Base-by-base conservation (phyloP, 2,888 invertebrate species). In the Nomada ferruginata region DNA sequence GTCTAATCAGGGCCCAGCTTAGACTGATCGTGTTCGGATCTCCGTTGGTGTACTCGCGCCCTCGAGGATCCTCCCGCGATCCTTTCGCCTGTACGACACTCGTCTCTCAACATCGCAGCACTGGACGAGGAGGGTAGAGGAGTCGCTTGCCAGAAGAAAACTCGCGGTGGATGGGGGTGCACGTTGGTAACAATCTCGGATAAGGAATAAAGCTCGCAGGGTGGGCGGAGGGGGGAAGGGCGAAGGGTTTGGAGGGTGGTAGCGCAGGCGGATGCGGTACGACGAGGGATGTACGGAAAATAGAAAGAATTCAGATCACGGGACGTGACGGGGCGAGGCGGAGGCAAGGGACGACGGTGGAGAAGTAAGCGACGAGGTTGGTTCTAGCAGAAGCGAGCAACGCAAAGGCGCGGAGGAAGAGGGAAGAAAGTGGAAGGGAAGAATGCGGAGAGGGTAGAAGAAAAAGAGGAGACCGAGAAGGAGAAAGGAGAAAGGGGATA, bases 231-330 rank as follows among this genome's bases (percentile, higher is more conserved):
- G 74, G 76, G 68, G 63, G 66, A 64, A 72, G 69, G 66, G 69
- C 20, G 69, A 65, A 65, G 77, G 42, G 83, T 80, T 75, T 52
- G 74, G 73, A 71, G 85, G 83, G 79, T 80, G 77, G 72, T 63
- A 70, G 63, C 75, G 76, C 65, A 23, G 83, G 81, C 79, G 86
- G 84, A 84, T 79, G 86, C 83, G 87, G 84, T 82, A 83, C 85
- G 85, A 74, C 87, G 86, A 74, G 85, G 87, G 89, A 82, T 85
- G 89, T 88, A 89, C 89, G 89, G 89, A 91, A 91, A 92, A 92
- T 92, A 92, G 91, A 91, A 92, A 90, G 91, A 92, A 93, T 93
- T 92, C 92, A 92, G 92, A 92, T 92, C 91, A 92, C 91, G 92
- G 86, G 90, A 91, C 88, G 89, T 85, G 89, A 88, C 71, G 79